These are phyloP conservation scores for Pogoniulus pusillus DNA, from an alignment of 2,797 vertebrate species.

Conservation along the genomic window DNA sequence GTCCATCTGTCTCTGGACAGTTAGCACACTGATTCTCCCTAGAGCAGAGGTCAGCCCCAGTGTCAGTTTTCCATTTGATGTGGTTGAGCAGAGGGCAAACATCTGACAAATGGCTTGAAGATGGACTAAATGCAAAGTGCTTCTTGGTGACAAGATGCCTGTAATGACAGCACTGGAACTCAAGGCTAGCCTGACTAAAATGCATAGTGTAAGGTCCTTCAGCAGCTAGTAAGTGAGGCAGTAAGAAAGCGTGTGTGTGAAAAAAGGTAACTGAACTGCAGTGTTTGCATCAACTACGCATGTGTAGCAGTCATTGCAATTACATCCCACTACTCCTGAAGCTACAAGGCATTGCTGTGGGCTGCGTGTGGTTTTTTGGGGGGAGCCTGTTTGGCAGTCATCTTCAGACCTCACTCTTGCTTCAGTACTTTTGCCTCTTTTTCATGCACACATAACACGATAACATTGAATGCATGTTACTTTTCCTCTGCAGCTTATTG, in stretches of 20 bases:
- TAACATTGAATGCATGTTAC: conserved; percentile 82
- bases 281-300: conserved; percentile 81
- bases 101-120: conserved; percentile 11
- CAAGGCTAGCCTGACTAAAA: conserved; percentile 70
- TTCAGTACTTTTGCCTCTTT: conserved; percentile 86
- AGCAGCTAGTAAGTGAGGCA: conserved; percentile 79
- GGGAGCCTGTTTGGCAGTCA: conserved; percentile 80
- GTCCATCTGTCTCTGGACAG: conserved; percentile 34
- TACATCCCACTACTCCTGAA: conserved; percentile 77
- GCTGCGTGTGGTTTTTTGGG: conserved; percentile 79
- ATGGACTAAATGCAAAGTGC: conserved; percentile 24
- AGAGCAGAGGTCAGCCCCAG: conserved; percentile 6
- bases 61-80: conserved; percentile 22
- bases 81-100: conserved; percentile 14
- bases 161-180: conserved; percentile 71
- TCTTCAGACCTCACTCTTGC: conserved; percentile 81
- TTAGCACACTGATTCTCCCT: not conserved
- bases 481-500: conserved; percentile 81
- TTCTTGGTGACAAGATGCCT: not conserved
- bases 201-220: conserved; percentile 77
- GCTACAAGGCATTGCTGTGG: conserved; percentile 81
- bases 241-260: conserved; percentile 82
- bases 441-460: conserved; percentile 83
- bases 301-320: conserved; percentile 80
- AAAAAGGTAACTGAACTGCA: conserved; percentile 82